A percentile compares a stretch with the other conserved stretches of the same genome.
Conservation (phyloP, 1,140 invertebrate species). For the Heliconius congener region DNA sequence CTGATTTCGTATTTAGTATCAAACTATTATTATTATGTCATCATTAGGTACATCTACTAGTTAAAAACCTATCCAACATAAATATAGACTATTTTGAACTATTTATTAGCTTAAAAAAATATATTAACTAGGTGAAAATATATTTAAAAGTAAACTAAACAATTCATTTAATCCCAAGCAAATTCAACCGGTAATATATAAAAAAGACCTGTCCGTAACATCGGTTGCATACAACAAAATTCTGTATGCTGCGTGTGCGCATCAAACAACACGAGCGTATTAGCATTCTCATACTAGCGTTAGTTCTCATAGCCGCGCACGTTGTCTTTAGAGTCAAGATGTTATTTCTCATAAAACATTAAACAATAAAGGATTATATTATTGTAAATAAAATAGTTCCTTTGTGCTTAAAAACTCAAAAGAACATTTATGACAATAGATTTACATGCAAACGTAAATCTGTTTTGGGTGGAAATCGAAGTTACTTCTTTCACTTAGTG, state of each 20-base stretch:
- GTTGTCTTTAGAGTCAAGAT: not conserved
- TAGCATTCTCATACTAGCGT: slow-evolving; percentile 66
- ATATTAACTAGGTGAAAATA: not conserved
- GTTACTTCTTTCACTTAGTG: too few relatives aligned
- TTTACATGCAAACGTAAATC: too few relatives aligned
- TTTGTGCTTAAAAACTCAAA: too few relatives aligned
- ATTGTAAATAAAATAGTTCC: not conserved
- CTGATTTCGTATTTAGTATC: too few relatives aligned
- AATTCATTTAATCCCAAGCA: not conserved
- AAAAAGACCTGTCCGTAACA: slow-evolving; percentile 27
- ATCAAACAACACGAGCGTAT: slow-evolving; percentile 62
- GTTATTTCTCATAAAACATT: slow-evolving; percentile 5
- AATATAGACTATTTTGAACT: too few relatives aligned
- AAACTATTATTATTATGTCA: too few relatives aligned
- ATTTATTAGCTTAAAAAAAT: too few relatives aligned
- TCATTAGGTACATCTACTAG: too few relatives aligned
- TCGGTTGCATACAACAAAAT: slow-evolving; percentile 36
- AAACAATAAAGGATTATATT: not conserved
- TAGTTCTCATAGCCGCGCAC: slow-evolving; percentile 56
- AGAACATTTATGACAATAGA: too few relatives aligned
- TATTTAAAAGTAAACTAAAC: too few relatives aligned
- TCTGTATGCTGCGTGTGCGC: slow-evolving; percentile 47
- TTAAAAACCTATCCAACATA: too few relatives aligned
- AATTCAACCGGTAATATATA: not conserved
- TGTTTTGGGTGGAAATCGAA: too few relatives aligned